Conservation (phyloP, 2,888 invertebrate genomes). For the Cheilosia soror region DNA sequence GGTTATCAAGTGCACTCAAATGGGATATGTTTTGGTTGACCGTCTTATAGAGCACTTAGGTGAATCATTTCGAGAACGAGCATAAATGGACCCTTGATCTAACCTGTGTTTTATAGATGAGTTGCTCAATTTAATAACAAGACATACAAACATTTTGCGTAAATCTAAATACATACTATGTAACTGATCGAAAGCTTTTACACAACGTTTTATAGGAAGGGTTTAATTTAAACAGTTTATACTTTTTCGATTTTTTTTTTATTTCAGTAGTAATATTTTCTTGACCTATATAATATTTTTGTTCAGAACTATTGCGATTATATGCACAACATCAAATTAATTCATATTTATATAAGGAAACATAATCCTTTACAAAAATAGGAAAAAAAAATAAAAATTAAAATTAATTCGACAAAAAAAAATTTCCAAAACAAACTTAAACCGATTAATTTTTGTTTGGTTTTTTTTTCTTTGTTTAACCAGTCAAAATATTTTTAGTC, state of each 20-base stretch:
- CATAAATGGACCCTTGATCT: too few species aligned
- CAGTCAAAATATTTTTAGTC: conserved; percentile 53
- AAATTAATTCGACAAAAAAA: conserved; percentile 38
- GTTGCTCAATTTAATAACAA: too few species aligned
- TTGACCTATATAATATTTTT: conserved; percentile 31
- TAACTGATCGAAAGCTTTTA: background rate
- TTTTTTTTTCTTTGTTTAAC: conserved; percentile 23
- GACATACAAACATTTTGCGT: too few species aligned
- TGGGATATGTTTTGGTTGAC: too few species aligned
- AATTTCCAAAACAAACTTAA: conserved; percentile 25
- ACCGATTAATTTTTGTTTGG: conserved; percentile 24
- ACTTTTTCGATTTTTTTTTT: conserved; percentile 43
- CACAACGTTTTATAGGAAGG: background rate
- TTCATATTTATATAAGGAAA: conserved; percentile 36
- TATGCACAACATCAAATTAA: conserved; percentile 62
- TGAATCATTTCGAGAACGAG: too few species aligned
- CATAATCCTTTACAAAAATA: conserved; percentile 13
- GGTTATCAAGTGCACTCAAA: too few species aligned
- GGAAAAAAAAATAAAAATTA: conserved; percentile 25
- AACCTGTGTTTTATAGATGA: too few species aligned
- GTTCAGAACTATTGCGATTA: conserved; percentile 47
- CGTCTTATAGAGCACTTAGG: too few species aligned
- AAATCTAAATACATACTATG: too few species aligned
- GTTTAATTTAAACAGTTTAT: too few species aligned
- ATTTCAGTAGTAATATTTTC: conserved; percentile 46